Conservation (phyloP, 2,797 vertebrate species). For the Rhinella marina region DNA sequence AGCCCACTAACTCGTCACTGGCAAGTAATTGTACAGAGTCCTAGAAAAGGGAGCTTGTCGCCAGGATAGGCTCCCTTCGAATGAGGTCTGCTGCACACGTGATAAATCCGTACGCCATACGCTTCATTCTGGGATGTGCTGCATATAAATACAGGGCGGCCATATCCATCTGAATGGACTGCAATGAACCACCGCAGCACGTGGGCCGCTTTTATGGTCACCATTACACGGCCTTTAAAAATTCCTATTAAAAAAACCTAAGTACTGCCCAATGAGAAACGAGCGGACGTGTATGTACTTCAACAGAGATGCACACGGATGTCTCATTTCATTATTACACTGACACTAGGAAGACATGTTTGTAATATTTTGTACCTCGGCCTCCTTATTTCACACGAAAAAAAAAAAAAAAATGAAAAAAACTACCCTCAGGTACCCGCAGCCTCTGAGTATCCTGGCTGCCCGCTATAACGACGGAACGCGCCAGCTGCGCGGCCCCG, state of each 20-base stretch:
- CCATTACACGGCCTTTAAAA: not conserved
- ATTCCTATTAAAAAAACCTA: not conserved
- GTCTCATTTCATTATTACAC: constrained; percentile 14
- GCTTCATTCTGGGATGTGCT: not conserved
- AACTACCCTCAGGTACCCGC: not conserved
- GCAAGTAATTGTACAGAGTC: not conserved
- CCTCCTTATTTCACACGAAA: constrained; percentile 10
- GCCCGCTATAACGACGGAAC: not conserved
- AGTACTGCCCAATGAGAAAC: not conserved
- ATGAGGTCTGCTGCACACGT: not conserved
- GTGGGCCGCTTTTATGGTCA: not conserved
- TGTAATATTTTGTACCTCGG: constrained; percentile 33
- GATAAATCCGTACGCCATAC: not conserved
- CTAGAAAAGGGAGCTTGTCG: not conserved
- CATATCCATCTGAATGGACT: not conserved
- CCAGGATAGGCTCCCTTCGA: not conserved
- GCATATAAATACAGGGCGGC: not conserved
- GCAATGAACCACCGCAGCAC: not conserved
- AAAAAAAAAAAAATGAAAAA: not conserved
- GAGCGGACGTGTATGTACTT: not conserved
- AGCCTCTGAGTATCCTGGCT: not conserved
- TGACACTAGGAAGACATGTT: not conserved
- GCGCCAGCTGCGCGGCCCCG: not conserved
- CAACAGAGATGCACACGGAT: not conserved
- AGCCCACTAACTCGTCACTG: not conserved